These are phyloP conservation scores for Synergus itoensis DNA, from an alignment of 2,888 invertebrate species.

Conservation along the genomic window DNA sequence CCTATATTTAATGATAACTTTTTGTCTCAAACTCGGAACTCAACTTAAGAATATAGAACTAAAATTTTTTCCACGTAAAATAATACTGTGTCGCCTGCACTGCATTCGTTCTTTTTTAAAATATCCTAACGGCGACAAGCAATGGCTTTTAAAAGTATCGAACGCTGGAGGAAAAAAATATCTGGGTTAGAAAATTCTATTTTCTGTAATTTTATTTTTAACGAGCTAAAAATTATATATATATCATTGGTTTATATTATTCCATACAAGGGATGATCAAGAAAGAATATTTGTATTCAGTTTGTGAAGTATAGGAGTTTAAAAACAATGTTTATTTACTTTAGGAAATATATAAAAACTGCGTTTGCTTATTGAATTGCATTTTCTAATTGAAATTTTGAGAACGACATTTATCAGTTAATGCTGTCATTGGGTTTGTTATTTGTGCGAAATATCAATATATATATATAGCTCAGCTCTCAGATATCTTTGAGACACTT, in stretches of 20 bases:
- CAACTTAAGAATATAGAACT: too few species aligned
- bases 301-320: too few species aligned
- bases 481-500: slow-evolving; percentile 27
- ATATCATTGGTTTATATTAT: not conserved
- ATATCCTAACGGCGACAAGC: not conserved
- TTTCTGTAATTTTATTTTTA: not conserved
- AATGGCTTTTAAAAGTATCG: not conserved
- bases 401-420: not conserved
- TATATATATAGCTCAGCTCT: not conserved
- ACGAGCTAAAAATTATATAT: not conserved
- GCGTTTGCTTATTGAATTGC: not conserved
- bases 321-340: not conserved
- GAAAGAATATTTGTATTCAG: not conserved
- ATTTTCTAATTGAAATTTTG: not conserved
- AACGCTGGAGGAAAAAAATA: not conserved
- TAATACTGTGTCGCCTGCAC: not conserved
- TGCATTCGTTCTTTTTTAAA: not conserved
- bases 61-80: too few species aligned
- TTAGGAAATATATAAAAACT: not conserved
- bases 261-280: not conserved
- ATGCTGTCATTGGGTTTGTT: not conserved
- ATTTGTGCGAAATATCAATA: slow-evolving; percentile 3
- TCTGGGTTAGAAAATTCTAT: not conserved
- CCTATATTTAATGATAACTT: too few species aligned
- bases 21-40: too few species aligned